Base-by-base conservation (phyloP, 2,888 invertebrate genomes). In the Ectemnius cavifrons region DNA sequence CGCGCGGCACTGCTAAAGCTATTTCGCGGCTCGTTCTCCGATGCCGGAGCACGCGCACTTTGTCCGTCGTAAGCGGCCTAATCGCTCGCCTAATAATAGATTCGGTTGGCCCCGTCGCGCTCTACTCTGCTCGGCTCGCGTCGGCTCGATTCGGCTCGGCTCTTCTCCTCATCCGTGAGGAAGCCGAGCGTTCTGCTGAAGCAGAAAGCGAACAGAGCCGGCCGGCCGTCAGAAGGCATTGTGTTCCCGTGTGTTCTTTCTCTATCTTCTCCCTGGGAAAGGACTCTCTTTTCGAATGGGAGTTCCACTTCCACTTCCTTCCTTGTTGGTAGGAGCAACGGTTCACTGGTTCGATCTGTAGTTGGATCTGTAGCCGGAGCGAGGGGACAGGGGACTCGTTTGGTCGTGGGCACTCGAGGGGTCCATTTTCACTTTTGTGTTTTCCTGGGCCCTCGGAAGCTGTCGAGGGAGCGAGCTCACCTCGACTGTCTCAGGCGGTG, bases 401-500 rank as follows among this genome's bases (percentile, higher is more conserved):
- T 37, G 8, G 37, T 11, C 6, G 37, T 11, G 8, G 8, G 37
- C 8, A 37, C 37, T 37, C 37, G 73, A 79, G 80, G 78, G 79
- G 82, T 84, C 75, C 74, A 80, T 87, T 85, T 87, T 86, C 88
- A 87, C 86, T 85, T 86, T 86, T 84, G 84, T 85, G 75, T 85
- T 86, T 88, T 84, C 85, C 84, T n/a, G 81, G 68, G 70, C 57
- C 67, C 71, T 3, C 71, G 64, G 73, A 84, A 80, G 85, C 86
- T 88, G 87, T 86, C 88, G 88, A 88, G 88, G 89, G 89, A 89
- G 86, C 85, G 82, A 65, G 75, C 70, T 71, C 47, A 67, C 79
- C 71, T 68, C 76, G 75, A 81, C 83, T 85, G 81, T 89, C 87
- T 87, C 88, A 87, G 85, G 84, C 83, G 77, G 37, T 14, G 5